These are phyloP conservation scores for Drosophila algonquin DNA, from an alignment of 2,888 invertebrate species.

Conservation along the genomic window DNA sequence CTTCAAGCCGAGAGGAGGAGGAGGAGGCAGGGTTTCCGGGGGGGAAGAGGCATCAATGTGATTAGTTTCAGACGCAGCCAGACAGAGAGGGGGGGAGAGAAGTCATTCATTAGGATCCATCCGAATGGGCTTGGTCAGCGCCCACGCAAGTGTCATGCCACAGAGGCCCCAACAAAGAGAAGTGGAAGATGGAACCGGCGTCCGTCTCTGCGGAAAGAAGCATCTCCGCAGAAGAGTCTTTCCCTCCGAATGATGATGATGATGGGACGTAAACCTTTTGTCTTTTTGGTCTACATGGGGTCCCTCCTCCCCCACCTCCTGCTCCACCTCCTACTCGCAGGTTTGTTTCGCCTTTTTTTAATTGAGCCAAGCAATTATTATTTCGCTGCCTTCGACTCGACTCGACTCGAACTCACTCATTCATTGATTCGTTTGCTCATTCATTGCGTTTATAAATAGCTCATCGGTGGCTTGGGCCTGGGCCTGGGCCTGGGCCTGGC, in stretches of 20 bases:
- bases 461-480: slow-evolving; percentile 15
- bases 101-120: slow-evolving; percentile 68
- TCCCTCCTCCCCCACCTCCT: slow-evolving; percentile 20
- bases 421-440: slow-evolving; percentile 49
- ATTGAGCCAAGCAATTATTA: slow-evolving; percentile 80
- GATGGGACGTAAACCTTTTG: slow-evolving; percentile 26
- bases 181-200: slow-evolving; percentile 9
- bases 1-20: slow-evolving; percentile 12
- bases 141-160: slow-evolving; percentile 66
- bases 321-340: slow-evolving; percentile 22
- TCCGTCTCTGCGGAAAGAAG: not conserved
- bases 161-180: slow-evolving; percentile 5
- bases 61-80: slow-evolving; percentile 56
- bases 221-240: slow-evolving; percentile 1
- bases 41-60: slow-evolving; percentile 38
- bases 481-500: slow-evolving; percentile 28
- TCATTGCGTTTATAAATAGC: slow-evolving; percentile 69
- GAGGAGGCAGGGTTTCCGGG: not conserved
- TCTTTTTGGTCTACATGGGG: slow-evolving; percentile 42
- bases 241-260: slow-evolving; percentile 12
- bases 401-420: slow-evolving; percentile 42
- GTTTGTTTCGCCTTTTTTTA: slow-evolving; percentile 48
- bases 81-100: slow-evolving; percentile 6
- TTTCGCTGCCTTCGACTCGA: slow-evolving; percentile 45
- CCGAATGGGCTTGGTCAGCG: slow-evolving; percentile 45